A percentile compares a stretch with the other conserved stretches of the same genome.
These are phyloP conservation scores for Taurulus bubalis DNA, from an alignment of 2,113 vertebrate species.

Conservation along the genomic window DNA sequence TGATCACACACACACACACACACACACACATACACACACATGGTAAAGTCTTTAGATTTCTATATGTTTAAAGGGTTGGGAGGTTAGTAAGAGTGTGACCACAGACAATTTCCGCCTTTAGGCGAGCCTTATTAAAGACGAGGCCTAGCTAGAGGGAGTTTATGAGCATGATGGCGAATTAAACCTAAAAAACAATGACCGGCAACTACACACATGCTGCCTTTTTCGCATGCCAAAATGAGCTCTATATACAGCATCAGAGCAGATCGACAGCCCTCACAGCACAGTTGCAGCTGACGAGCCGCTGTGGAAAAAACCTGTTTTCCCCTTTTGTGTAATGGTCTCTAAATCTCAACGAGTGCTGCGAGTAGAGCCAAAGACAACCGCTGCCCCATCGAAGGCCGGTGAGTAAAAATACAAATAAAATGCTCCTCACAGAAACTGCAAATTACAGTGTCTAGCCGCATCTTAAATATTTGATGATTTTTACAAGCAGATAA, in stretches of 20 bases:
- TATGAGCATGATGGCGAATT: slow-evolving; percentile 49
- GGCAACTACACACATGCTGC: slow-evolving; percentile 22
- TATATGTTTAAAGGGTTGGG: slow-evolving; percentile 48
- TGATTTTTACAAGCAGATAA: slow-evolving; percentile 80
- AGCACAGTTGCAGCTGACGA: slow-evolving; percentile 37
- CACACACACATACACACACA: slow-evolving; percentile 29
- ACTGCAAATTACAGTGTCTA: slow-evolving; percentile 74
- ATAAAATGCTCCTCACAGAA: slow-evolving; percentile 75
- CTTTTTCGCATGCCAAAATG: slow-evolving; percentile 19
- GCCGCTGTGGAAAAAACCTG: slow-evolving; percentile 44
- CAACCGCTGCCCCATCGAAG: slow-evolving; percentile 71
- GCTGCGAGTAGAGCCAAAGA: slow-evolving; percentile 69
- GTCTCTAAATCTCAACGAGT: slow-evolving; percentile 74
- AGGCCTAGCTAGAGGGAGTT: slow-evolving; percentile 44
- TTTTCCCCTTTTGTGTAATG: slow-evolving; percentile 71
- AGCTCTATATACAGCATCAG: slow-evolving; percentile 17
- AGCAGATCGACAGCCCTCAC: slow-evolving; percentile 34
- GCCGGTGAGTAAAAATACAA: slow-evolving; percentile 74
- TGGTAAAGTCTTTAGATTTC: slow-evolving; percentile 58
- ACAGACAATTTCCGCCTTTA: slow-evolving; percentile 64
- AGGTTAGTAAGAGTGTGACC: slow-evolving; percentile 64
- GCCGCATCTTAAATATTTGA: slow-evolving; percentile 75
- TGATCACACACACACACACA: slow-evolving; percentile 35
- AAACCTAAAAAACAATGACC: slow-evolving; percentile 59
- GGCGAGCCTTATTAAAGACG: slow-evolving; percentile 64